Evolutionary conservation across 2,113 vertebrate species (phyloP).

Genomic region (Ophthalmotilapia sp.): DNA sequence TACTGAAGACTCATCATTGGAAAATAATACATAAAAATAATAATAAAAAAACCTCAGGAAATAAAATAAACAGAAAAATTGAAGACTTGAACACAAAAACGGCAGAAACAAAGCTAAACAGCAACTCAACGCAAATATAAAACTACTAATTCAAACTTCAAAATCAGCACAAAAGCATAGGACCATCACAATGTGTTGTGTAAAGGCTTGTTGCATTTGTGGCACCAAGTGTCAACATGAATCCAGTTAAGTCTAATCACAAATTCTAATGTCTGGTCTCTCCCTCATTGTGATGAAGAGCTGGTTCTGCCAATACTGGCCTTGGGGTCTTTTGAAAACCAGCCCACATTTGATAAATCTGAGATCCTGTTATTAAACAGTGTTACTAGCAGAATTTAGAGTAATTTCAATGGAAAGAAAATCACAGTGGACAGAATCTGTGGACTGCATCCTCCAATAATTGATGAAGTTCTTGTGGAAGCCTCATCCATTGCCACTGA

Average conservation of each 20-base stretch:
- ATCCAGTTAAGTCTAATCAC: background rate
- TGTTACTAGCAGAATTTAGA: background rate
- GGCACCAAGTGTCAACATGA: background rate
- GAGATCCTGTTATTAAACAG: background rate
- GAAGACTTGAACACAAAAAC: accelerated
- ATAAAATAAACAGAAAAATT: background rate
- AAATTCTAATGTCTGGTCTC: background rate
- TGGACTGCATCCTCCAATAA: background rate
- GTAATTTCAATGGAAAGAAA: background rate
- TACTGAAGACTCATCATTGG: background rate
- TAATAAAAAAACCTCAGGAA: background rate
- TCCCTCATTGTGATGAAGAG: background rate
- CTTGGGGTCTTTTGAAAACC: background rate
- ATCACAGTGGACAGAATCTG: background rate
- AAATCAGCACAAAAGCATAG: accelerated
- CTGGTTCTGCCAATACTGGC: background rate
- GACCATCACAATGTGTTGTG: background rate
- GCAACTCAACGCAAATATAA: background rate
- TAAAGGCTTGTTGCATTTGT: background rate
- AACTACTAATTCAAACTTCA: background rate
- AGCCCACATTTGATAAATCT: background rate
- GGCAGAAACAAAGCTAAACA: background rate
- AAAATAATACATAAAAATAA: background rate
- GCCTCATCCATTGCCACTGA: background rate
- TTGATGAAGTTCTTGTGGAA: background rate